Evolutionary conservation across 2,113 vertebrate species (phyloP), one percentile per base, ranked within the genome.

Genomic region (Tamias sibiricus): DNA sequence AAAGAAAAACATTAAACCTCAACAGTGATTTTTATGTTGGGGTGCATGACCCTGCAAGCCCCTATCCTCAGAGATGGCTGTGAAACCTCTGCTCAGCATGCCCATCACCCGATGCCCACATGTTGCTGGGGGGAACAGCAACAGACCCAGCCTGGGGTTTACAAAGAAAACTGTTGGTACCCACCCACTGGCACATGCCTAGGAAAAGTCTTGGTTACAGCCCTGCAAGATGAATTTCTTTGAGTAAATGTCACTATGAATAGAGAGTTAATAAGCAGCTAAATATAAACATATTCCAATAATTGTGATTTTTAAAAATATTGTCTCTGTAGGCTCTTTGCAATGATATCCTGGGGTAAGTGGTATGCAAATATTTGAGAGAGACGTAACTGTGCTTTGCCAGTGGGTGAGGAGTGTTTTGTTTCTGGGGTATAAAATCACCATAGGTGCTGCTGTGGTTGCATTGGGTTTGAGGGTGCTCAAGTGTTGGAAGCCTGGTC

Each of bases 221-320:
- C 26, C 0, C 4, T 88, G 26, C 22, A 72, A 66, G 35, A 66
- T 52, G 14, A 49, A 66, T n/a, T 24, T 82, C 49, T 72, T 88
- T n/a, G 7, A 79, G 35, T 16, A 87, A 37, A 62, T 79, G 28
- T 52, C 32, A 83, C 28, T 47, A 11, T 47, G 44, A 57, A 49
- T 40, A 91, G 80, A 83, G 19, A 19, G 26, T 90, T 81, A 37
- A 47, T 71, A 47, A 40, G n/a, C 26, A 91, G 69, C 16, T 94
- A 91, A 72, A 77, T 72, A 81, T 47, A 87, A 87, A 86, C 30
- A 57, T n/a, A n/a, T 28, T 72, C 52, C 71, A 87, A 83, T 1
- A 94, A 77, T 42, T 69, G 47, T 49, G 10, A 42, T 83, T 13
- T 62, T 92, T 90, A 75, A 24, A 49, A 49, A 28, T 35, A 44